These are phyloP conservation scores for Phaonia tiefii DNA, from an alignment of 2,888 invertebrate species.

Conservation along the genomic window DNA sequence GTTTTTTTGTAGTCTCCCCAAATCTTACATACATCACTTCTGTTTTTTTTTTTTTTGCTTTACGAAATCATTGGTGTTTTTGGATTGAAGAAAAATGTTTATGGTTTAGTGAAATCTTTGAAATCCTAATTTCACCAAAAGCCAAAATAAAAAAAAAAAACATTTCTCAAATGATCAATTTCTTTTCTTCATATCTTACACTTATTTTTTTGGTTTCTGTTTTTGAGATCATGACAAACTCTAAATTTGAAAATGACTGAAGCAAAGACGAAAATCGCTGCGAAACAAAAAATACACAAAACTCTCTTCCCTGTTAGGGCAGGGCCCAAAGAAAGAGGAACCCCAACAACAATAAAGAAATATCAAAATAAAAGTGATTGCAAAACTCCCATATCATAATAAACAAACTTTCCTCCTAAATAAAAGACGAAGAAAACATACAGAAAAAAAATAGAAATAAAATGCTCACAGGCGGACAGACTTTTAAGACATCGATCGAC, in stretches of 20 bases:
- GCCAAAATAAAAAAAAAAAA: too few species aligned
- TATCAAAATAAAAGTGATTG: slow-evolving; percentile 53
- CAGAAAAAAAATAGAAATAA: too few species aligned
- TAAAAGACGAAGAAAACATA: slow-evolving; percentile 34
- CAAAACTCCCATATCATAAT: slow-evolving; percentile 62
- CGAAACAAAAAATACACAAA: neutral
- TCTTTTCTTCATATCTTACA: slow-evolving; percentile 36
- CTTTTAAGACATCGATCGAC: neutral
- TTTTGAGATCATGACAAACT: slow-evolving; percentile 62
- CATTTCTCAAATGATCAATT: slow-evolving; percentile 64
- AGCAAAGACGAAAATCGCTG: neutral
- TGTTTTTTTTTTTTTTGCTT: too few species aligned
- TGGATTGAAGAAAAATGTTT: slow-evolving; percentile 14
- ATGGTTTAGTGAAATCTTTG: slow-evolving; percentile 59
- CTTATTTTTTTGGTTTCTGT: too few species aligned
- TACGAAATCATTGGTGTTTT: neutral
- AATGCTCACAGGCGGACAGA: slow-evolving; percentile 3
- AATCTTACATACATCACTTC: neutral
- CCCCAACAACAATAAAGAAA: slow-evolving; percentile 6
- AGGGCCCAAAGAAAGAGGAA: slow-evolving; percentile 54
- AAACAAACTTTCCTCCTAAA: slow-evolving; percentile 60
- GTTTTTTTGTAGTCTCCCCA: neutral
- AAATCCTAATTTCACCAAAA: slow-evolving; percentile 67
- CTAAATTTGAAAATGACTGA: slow-evolving; percentile 15
- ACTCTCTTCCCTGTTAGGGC: slow-evolving; percentile 64